Evolutionary conservation across 2,888 invertebrate genomes (phyloP).

Genomic region (Smittia sp.): DNA sequence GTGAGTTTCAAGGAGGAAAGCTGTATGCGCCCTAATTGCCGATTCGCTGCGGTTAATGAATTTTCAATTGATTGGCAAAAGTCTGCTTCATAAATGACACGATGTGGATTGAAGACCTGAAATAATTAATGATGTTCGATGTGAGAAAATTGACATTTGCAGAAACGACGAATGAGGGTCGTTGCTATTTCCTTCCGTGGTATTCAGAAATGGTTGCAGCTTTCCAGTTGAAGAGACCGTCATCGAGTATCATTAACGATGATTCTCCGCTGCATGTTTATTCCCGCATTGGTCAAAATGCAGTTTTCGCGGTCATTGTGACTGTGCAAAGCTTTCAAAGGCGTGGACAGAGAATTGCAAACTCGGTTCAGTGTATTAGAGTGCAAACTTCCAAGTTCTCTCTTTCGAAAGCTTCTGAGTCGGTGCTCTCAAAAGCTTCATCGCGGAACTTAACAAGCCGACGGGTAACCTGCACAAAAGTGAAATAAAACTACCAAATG

Average conservation of each 20-base stretch:
- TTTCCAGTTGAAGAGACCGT: too few species aligned
- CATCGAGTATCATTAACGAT: too few species aligned
- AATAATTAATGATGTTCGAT: not conserved
- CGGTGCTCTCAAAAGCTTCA: not conserved
- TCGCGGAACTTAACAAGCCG: not conserved
- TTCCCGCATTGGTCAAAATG: not conserved
- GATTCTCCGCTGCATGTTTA: not conserved
- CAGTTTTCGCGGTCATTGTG: not conserved
- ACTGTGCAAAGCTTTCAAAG: not conserved
- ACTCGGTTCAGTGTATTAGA: too few species aligned
- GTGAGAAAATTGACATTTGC: constrained; percentile 1
- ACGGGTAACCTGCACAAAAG: not conserved
- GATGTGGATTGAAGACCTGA: constrained; percentile 24
- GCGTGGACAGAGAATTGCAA: not conserved
- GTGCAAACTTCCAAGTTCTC: too few species aligned
- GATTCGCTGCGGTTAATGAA: constrained; percentile 39
- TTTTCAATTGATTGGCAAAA: constrained; percentile 31
- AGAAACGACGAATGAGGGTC: too few species aligned
- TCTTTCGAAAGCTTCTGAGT: not conserved
- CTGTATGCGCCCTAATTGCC: constrained; percentile 35
- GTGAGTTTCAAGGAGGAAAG: not conserved
- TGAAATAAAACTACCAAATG: not conserved
- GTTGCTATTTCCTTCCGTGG: too few species aligned
- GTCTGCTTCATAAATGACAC: not conserved
- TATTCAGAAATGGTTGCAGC: too few species aligned